These are phyloP conservation scores for Dallia pectoralis DNA, from an alignment of 2,797 vertebrate species.

Conservation along the genomic window DNA sequence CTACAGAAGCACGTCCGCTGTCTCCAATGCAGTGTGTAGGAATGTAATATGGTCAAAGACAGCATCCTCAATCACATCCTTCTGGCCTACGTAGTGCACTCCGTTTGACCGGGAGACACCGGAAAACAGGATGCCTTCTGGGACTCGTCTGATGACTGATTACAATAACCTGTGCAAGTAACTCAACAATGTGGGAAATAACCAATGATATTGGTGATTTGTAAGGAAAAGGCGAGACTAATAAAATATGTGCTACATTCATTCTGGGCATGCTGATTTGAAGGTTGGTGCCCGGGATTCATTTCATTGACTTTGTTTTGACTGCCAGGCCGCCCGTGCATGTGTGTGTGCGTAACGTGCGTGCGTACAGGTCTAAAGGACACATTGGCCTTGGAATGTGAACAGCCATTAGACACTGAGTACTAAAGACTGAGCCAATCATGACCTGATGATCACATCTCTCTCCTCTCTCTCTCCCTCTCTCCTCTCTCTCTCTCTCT, in stretches of 20 bases:
- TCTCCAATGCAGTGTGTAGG: not conserved
- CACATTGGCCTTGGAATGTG: not conserved
- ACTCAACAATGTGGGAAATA: not conserved
- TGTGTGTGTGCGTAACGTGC: no score
- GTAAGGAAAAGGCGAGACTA: not conserved
- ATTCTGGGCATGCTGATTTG: not conserved
- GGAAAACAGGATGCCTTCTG: no score
- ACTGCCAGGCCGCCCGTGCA: slow-evolving; percentile 23
- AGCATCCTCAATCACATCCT: no score
- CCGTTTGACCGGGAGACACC: no score
- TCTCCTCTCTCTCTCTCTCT: no score
- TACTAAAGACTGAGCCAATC: slow-evolving; percentile 23
- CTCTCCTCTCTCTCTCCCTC: slow-evolving; percentile 7
- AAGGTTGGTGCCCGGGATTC: not conserved
- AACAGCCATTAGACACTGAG: slow-evolving; percentile 40
- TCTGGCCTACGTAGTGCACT: no score
- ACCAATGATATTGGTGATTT: not conserved
- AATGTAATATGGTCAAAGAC: not conserved
- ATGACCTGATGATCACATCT: slow-evolving; percentile 16
- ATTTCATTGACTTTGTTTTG: not conserved
- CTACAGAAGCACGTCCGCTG: not conserved
- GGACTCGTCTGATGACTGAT: not conserved
- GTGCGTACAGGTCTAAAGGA: slow-evolving; percentile 44
- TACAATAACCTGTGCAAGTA: not conserved
- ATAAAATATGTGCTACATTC: not conserved